Evolutionary conservation across 2,113 vertebrate genomes (phyloP).

Genomic region (Chlorodrepanis virens): DNA sequence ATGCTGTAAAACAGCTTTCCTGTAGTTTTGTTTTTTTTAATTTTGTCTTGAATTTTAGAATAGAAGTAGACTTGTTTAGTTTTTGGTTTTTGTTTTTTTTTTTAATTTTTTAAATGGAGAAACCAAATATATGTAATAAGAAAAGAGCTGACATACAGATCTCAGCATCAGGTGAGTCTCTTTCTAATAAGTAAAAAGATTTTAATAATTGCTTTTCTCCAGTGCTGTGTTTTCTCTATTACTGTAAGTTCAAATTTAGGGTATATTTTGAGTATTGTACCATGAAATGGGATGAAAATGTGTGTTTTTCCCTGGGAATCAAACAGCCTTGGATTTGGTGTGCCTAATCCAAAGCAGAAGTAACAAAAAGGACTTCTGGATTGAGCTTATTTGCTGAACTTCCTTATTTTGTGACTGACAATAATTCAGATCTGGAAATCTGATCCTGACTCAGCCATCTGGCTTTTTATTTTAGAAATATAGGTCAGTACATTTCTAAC

Average conservation of each 20-base stretch:
- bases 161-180: not conserved
- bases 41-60: not conserved
- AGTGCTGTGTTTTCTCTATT: not conserved
- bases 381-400: not conserved
- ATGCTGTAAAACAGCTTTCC: not conserved
- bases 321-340: not conserved
- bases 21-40: not conserved
- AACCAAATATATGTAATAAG: not conserved
- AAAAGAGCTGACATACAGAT: not conserved
- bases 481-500: not conserved
- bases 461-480: not conserved
- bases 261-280: not conserved
- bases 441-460: not conserved
- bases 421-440: not conserved
- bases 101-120: not conserved
- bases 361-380: not conserved
- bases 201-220: not conserved
- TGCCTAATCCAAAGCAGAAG: not conserved
- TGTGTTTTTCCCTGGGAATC: not conserved
- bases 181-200: not conserved
- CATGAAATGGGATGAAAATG: not conserved
- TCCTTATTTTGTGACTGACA: not conserved
- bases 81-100: not conserved
- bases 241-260: not conserved
- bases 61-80: not conserved